A percentile compares a stretch with the other conserved stretches of the same genome.
These are phyloP conservation scores for Silurus asotus DNA, from an alignment of 2,113 vertebrate genomes.

Conservation along the genomic window DNA sequence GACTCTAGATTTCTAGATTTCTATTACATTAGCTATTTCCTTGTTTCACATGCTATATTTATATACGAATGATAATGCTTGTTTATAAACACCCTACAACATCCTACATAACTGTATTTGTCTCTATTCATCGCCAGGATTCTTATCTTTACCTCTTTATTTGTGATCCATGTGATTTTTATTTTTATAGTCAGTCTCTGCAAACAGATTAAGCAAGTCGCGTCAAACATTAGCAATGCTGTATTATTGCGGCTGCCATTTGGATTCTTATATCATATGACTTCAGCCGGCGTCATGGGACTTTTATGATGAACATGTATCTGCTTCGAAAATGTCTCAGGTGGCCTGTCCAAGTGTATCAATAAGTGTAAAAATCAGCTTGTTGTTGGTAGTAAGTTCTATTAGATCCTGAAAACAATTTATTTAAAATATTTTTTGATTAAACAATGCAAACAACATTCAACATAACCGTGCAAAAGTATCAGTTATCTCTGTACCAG, in stretches of 20 bases:
- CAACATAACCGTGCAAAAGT: neutral
- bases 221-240: conserved; percentile 63
- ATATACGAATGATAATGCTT: neutral
- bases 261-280: conserved; percentile 23
- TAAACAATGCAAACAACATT: neutral
- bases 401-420: neutral
- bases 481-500: neutral
- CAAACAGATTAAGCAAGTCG: neutral
- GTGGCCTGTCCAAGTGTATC: neutral
- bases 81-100: neutral
- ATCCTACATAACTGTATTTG: neutral
- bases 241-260: conserved; percentile 11
- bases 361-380: neutral
- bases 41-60: neutral
- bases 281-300: conserved; percentile 57
- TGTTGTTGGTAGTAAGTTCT: neutral
- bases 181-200: conserved; percentile 16
- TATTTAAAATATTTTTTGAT: neutral
- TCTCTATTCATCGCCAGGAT: neutral
- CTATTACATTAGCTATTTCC: neutral
- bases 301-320: conserved; percentile 57
- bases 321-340: neutral
- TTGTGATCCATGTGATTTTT: conserved; percentile 49
- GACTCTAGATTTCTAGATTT: neutral
- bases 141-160: neutral